Base-by-base conservation (phyloP, 2,113 vertebrate genomes). In the Phainopepla nitens region DNA sequence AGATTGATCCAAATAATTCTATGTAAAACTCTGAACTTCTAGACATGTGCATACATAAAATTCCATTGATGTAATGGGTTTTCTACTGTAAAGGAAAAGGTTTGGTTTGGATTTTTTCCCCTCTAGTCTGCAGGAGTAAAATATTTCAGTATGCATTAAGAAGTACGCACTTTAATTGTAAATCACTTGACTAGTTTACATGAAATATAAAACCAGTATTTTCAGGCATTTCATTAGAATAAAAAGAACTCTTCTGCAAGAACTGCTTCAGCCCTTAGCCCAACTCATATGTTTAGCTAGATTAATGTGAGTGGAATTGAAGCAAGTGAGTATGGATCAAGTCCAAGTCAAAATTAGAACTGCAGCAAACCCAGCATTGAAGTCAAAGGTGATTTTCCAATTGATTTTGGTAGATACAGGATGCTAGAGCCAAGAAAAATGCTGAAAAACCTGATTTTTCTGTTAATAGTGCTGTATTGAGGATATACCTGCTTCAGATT, bases 31-130 rank as follows among this genome's bases (percentile, higher is more conserved):
- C 12, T 44, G 22, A 75, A 49, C 5, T 45, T 73, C 27, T 72
- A 60, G 18, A 57, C 13, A 39, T 0, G 0, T 23, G 16, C 13
- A 44, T 35, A 21, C 3, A 24, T 7, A 36, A 64, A 44, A 65
- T 39, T 93, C 11, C 51, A 10, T 15, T 84, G 60, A 53, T 42
- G 7, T 77, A 75, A 60, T 11, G 23, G 57, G 5, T 7, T 56
- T 87, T 72, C 23, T 79, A 17, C 22, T 65, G 77, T 20, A 85
- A 82, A 84, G 10, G 7, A 81, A 73, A 62, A 62, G 15, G 51
- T 69, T 41, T 45, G 47, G 11, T 12, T 82, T 68, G 25, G 24
- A 22, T 50, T 87, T 44, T 42, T 35, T 12, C 4, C 3, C 15
- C 16, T 82, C 31, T 50, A 27, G 14, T 6, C 89, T 76, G 21